These are phyloP conservation scores for Tyrannus savana DNA, from an alignment of 2,113 vertebrate genomes.

Conservation along the genomic window DNA sequence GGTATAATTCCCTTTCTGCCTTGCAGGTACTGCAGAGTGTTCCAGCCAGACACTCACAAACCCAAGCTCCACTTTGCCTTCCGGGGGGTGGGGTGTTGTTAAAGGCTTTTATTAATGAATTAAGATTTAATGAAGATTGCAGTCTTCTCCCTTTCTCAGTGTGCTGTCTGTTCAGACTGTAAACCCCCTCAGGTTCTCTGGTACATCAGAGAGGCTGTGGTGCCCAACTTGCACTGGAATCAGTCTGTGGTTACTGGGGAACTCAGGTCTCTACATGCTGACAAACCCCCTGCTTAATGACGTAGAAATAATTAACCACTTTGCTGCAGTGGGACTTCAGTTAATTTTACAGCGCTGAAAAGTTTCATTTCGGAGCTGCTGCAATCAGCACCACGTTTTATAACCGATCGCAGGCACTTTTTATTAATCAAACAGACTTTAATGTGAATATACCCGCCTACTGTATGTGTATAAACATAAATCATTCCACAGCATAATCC, in stretches of 20 bases:
- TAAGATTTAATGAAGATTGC: not conserved
- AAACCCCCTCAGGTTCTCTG: not conserved
- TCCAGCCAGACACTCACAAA: not conserved
- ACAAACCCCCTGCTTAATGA: not conserved
- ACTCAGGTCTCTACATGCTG: not conserved
- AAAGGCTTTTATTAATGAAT: not conserved
- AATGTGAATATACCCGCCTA: not conserved
- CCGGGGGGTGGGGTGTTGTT: not conserved
- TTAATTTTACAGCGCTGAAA: not conserved
- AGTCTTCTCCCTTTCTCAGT: not conserved
- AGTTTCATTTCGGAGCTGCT: not conserved
- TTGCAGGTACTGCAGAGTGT: not conserved
- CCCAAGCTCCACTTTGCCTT: not conserved
- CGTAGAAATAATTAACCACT: not conserved
- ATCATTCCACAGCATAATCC: not conserved
- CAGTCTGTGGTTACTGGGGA: not conserved
- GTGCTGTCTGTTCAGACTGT: not conserved
- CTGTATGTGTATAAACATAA: not conserved
- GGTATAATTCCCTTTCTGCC: not conserved
- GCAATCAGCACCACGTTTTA: not conserved
- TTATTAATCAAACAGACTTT: constrained; percentile 7
- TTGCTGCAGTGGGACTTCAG: not conserved
- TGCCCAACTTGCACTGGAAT: not conserved
- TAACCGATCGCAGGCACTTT: not conserved
- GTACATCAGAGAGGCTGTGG: not conserved